Percentiles rank a stretch among this genome's conserved stretches.
Evolutionary conservation across 2,113 vertebrate genomes (phyloP).

Genomic region (Apteryx owenii): DNA sequence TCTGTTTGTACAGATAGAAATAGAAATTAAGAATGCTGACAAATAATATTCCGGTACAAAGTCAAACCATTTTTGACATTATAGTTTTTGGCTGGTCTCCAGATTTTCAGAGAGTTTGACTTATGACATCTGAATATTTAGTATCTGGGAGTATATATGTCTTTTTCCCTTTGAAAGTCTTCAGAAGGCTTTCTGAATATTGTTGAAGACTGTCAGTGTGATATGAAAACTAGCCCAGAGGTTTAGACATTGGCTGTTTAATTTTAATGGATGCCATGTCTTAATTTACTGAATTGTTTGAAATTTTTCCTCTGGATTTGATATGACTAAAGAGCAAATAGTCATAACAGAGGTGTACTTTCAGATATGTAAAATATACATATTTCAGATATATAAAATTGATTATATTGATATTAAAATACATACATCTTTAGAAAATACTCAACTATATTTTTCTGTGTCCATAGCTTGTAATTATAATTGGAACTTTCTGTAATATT

Average conservation of each 20-base stretch:
- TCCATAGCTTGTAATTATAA: background rate
- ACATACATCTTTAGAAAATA: background rate
- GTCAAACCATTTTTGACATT: conserved; percentile 14
- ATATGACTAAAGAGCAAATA: background rate
- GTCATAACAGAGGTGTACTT: background rate
- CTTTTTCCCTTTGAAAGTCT: background rate
- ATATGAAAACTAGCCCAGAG: conserved; percentile 16
- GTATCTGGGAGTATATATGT: conserved; percentile 5
- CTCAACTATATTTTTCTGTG: background rate
- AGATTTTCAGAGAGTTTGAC: conserved; percentile 20
- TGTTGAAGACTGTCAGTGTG: conserved; percentile 9
- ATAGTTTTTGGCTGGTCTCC: conserved; percentile 7
- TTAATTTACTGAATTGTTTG: background rate
- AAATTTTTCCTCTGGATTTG: background rate
- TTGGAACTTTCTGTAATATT: background rate
- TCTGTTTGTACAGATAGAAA: background rate
- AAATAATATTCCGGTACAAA: background rate
- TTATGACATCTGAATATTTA: conserved; percentile 31
- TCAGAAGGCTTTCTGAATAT: background rate
- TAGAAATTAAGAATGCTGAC: background rate
- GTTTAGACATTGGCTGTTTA: background rate
- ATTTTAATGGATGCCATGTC: background rate
- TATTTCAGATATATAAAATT: background rate
- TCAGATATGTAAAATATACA: background rate
- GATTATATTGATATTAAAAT: background rate